Conservation (phyloP, 2,888 invertebrate genomes). For the Morpho achilles region DNA sequence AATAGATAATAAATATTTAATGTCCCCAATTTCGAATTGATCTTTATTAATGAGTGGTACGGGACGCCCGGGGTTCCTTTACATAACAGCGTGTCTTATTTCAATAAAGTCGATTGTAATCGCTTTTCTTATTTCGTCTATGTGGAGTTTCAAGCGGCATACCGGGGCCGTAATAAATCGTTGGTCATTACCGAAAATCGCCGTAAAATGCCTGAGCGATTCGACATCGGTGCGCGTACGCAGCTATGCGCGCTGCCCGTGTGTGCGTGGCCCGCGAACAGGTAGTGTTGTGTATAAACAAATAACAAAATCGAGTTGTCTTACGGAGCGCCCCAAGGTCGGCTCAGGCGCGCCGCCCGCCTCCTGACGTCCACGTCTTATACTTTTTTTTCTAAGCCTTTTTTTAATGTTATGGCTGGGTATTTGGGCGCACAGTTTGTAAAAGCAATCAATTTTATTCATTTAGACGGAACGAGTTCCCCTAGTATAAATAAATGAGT, state of each 20-base stretch:
- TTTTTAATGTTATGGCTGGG: constrained; percentile 76
- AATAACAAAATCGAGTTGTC: constrained; percentile 78
- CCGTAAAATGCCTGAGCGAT: constrained; percentile 70
- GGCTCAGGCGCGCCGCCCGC: constrained; percentile 39
- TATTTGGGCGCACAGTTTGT: constrained; percentile 78
- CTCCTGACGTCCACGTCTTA: constrained; percentile 52
- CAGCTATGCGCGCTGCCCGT: constrained; percentile 18
- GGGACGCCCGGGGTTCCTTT: constrained; percentile 17
- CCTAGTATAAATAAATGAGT: constrained; percentile 69
- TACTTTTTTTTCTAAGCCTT: constrained; percentile 61
- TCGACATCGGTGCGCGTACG: constrained; percentile 47
- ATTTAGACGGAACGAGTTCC: constrained; percentile 72
- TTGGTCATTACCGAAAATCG: constrained; percentile 71
- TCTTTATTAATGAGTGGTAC: constrained; percentile 38
- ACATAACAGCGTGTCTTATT: constrained; percentile 31
- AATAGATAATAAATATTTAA: constrained; percentile 8
- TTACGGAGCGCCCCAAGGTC: constrained; percentile 72
- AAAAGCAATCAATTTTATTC: constrained; percentile 80
- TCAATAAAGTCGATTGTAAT: constrained; percentile 60
- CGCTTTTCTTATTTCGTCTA: constrained; percentile 58
- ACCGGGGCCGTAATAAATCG: constrained; percentile 65
- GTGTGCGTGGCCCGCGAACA: constrained; percentile 48
- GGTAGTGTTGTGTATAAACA: constrained; percentile 78
- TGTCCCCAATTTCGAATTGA: constrained; percentile 55
- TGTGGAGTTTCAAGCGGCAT: constrained; percentile 60